Evolutionary conservation across 2,888 invertebrate species (phyloP).

Genomic region (Phymatocera aterrima): DNA sequence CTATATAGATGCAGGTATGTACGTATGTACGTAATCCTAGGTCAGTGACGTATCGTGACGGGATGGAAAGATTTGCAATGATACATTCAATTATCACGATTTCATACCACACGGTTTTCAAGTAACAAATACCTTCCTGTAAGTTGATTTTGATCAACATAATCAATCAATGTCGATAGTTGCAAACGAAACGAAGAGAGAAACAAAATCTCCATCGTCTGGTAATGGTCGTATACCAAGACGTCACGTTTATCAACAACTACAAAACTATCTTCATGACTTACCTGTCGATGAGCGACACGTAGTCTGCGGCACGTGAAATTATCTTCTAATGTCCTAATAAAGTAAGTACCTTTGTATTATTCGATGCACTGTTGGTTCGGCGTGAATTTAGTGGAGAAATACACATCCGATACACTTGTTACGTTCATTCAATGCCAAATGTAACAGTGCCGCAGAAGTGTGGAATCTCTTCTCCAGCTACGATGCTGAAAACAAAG

Average conservation of each 20-base stretch:
- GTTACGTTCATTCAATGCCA: no score
- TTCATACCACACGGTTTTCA: background rate
- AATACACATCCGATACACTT: no score
- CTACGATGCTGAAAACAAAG: no score
- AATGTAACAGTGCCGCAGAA: no score
- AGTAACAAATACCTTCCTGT: background rate
- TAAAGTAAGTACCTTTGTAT: no score
- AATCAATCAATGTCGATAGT: background rate
- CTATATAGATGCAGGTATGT: no score
- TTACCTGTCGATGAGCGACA: background rate
- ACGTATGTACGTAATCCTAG: conserved; percentile 2
- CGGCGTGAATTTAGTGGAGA: no score
- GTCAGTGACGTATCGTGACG: background rate
- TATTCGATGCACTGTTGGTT: no score
- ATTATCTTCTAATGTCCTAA: background rate
- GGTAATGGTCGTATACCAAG: background rate
- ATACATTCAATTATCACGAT: background rate
- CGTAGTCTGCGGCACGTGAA: background rate
- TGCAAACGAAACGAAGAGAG: no score
- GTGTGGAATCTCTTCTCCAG: background rate
- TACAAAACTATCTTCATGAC: background rate
- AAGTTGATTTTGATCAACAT: background rate
- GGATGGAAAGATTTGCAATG: background rate
- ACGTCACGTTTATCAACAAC: background rate
- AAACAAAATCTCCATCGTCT: no score